Evolutionary conservation across 2,888 invertebrate genomes (phyloP), one percentile per base, ranked within the genome.

Genomic region (Anagyrus pseudococci): DNA sequence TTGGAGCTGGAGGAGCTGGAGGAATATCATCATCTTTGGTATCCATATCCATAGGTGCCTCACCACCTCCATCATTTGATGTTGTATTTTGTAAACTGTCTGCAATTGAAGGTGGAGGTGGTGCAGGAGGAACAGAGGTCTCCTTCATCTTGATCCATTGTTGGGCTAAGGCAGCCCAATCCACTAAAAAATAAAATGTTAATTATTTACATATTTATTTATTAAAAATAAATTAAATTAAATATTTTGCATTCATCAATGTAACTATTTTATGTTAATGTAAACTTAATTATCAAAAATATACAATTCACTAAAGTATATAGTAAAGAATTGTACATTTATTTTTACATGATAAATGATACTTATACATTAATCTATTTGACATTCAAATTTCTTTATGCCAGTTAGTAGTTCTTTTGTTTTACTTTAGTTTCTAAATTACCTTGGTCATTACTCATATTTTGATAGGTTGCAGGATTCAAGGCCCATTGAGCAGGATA

Each of bases 141-240:
- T 93, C 92, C 77, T 95, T 94, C 94, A 95, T 95, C 79, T 93
- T 93, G 71, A 98, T 97, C 97, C 98, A 97, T 86, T 97, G 96
- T 78, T 97, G 96, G 25, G 97, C 97, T 74, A 98, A 84, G 29
- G 94, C 90, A 13, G 96, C 97, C 97, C 98, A 98, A 81, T 98
- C 97, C 64, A 97, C 96, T 87, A 72, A 19, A 58, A 54, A 64
- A 60, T 33, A 49, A 65, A 33, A 50, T 33, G 1, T 10, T 33
- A 50, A 8, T 50, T 37, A 10, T 7, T 4, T 7, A 29, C 6
- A 29, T 29, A 7, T 29, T 48, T n/a, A n/a, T n/a, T n/a, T n/a
- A n/a, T n/a, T n/a, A n/a, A n/a, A n/a, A n/a, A n/a, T n/a, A n/a
- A n/a, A n/a, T n/a, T n/a, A n/a, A 15, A 23, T 6, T 13, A 48